Percentiles rank a stretch among this genome's conserved stretches.
phyloP scores from a whole-genome alignment of 2,113 vertebrate species.

The Gracilinanus agilis region DNA sequence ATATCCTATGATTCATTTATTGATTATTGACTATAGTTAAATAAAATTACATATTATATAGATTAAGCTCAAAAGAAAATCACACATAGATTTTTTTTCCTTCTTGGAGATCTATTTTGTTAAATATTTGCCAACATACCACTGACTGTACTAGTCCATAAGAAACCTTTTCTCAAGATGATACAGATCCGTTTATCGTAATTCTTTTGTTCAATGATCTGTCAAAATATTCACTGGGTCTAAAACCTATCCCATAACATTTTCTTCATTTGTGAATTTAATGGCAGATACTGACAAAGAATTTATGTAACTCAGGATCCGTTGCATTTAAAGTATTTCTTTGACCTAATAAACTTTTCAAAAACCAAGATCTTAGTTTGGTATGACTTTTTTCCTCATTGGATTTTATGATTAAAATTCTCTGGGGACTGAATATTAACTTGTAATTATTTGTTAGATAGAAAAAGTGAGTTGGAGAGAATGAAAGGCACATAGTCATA shows the following conservation, averaged over 20 bases:
- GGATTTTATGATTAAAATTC: too few relatives aligned
- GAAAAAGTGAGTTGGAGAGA: too few relatives aligned
- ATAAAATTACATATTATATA: neutral
- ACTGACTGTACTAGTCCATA: neutral
- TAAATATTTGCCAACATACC: neutral
- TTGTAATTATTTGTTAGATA: too few relatives aligned
- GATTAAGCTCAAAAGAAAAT: neutral
- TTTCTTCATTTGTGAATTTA: neutral
- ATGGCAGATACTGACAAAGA: neutral
- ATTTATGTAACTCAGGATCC: neutral
- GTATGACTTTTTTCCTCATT: neutral
- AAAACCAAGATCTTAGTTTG: neutral
- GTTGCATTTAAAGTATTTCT: neutral
- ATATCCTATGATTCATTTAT: neutral
- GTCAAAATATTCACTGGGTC: neutral
- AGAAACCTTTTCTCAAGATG: neutral
- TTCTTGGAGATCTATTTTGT: neutral
- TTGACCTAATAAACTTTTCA: neutral
- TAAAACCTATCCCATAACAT: neutral
- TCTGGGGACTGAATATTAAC: too few relatives aligned
- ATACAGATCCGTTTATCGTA: neutral
- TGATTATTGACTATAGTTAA: neutral
- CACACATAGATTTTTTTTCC: neutral
- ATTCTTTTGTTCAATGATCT: neutral
- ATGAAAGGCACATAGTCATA: too few relatives aligned